These are phyloP conservation scores for Chrysotoxum bicinctum DNA, from an alignment of 2,888 invertebrate genomes.

Conservation along the genomic window DNA sequence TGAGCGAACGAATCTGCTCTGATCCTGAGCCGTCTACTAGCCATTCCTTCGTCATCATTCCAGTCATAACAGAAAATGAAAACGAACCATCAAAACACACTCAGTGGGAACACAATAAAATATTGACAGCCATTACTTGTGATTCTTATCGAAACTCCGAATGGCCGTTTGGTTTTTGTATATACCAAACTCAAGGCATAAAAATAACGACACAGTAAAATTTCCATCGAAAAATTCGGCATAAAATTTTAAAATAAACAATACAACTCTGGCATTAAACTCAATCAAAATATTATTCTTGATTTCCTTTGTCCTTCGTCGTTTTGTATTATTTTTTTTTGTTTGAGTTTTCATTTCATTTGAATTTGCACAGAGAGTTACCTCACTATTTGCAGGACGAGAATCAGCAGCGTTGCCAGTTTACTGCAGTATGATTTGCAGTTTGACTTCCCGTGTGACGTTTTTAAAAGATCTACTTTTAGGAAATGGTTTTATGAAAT, in stretches of 20 bases:
- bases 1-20: background rate
- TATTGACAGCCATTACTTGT: slow-evolving; percentile 66
- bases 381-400: background rate
- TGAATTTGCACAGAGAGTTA: background rate
- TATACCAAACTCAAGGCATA: slow-evolving; percentile 1
- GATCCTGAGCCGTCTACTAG: background rate
- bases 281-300: slow-evolving; percentile 48
- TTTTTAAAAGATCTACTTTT: too few species aligned
- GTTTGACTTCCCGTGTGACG: too few species aligned
- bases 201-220: background rate
- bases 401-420: background rate
- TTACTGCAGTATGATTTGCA: too few species aligned
- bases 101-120: slow-evolving; percentile 68
- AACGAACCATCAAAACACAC: slow-evolving; percentile 56
- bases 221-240: background rate
- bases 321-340: background rate
- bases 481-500: too few species aligned
- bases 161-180: background rate
- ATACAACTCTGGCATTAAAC: slow-evolving; percentile 20
- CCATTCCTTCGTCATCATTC: background rate
- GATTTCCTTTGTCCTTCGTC: background rate
- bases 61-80: slow-evolving; percentile 21
- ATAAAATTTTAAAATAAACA: slow-evolving; percentile 3
- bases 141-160: slow-evolving; percentile 56
- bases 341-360: slow-evolving; percentile 23